phyloP scores from a whole-genome alignment of 2,888 invertebrate genomes.

The Spodoptera littoralis region DNA sequence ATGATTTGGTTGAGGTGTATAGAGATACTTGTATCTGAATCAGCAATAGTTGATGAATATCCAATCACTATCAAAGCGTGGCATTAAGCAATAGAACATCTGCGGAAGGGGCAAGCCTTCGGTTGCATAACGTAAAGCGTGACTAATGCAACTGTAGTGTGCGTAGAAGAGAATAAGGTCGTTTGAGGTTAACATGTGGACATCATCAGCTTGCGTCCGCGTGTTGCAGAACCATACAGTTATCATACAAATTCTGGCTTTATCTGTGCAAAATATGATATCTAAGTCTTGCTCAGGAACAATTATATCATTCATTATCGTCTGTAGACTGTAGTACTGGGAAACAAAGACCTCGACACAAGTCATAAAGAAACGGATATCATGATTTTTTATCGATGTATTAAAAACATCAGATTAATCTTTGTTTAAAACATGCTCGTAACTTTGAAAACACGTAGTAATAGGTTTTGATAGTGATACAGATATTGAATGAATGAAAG shows the following conservation, averaged over 20 bases:
- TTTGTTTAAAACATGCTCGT: constrained; percentile 24
- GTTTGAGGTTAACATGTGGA: constrained; percentile 71
- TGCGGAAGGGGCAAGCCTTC: constrained; percentile 70
- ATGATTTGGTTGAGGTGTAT: constrained; percentile 27
- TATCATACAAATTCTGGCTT: constrained; percentile 8
- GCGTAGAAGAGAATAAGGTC: constrained; percentile 72
- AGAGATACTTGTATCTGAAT: background rate
- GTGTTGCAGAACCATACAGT: constrained; percentile 49
- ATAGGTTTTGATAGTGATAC: constrained; percentile 41
- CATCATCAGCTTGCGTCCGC: constrained; percentile 53
- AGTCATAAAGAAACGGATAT: constrained; percentile 14
- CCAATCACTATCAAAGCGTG: constrained; percentile 42
- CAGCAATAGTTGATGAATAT: constrained; percentile 49
- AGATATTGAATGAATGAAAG: constrained; percentile 59
- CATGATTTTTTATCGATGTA: constrained; percentile 10
- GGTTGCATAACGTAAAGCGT: constrained; percentile 70
- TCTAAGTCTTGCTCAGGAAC: constrained; percentile 17
- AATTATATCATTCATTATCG: constrained; percentile 22
- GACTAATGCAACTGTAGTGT: constrained; percentile 70
- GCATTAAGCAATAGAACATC: constrained; percentile 65
- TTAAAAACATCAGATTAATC: constrained; percentile 7
- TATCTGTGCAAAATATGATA: constrained; percentile 3
- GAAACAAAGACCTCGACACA: constrained; percentile 41
- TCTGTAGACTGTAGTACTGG: constrained; percentile 3
- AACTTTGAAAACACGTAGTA: constrained; percentile 25